These are phyloP conservation scores for Choristoneura rosaceana DNA, from an alignment of 2,888 invertebrate species.

Conservation along the genomic window DNA sequence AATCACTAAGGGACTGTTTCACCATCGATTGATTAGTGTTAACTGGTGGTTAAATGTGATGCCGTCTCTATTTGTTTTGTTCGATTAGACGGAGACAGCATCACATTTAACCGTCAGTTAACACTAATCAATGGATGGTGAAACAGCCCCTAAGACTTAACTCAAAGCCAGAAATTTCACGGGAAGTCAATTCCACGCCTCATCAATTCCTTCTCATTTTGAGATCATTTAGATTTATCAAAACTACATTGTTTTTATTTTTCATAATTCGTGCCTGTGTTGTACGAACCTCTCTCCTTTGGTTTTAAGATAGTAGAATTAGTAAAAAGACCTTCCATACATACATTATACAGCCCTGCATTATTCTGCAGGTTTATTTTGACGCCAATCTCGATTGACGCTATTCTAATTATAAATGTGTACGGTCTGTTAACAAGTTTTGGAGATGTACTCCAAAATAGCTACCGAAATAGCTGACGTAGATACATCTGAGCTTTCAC, in stretches of 20 bases:
- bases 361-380: slow-evolving; percentile 8
- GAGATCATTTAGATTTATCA: slow-evolving; percentile 50
- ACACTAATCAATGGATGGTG: no score
- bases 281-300: slow-evolving; percentile 43
- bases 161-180: not conserved
- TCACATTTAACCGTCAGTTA: no score
- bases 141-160: not conserved
- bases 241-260: slow-evolving; percentile 43
- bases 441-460: not conserved
- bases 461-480: slow-evolving; percentile 3
- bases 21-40: no score
- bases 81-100: no score
- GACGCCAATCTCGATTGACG: slow-evolving; percentile 27
- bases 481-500: not conserved
- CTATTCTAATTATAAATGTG: slow-evolving; percentile 18
- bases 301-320: slow-evolving; percentile 27
- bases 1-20: no score
- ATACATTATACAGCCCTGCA: slow-evolving; percentile 15
- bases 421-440: slow-evolving; percentile 30
- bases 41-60: no score
- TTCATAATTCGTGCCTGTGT: slow-evolving; percentile 42
- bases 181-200: slow-evolving; percentile 16
- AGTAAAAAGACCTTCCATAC: slow-evolving; percentile 16
- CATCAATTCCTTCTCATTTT: slow-evolving; percentile 52
- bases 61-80: no score